These are phyloP conservation scores for Sialis lutaria DNA, from an alignment of 2,888 invertebrate genomes.

Conservation along the genomic window DNA sequence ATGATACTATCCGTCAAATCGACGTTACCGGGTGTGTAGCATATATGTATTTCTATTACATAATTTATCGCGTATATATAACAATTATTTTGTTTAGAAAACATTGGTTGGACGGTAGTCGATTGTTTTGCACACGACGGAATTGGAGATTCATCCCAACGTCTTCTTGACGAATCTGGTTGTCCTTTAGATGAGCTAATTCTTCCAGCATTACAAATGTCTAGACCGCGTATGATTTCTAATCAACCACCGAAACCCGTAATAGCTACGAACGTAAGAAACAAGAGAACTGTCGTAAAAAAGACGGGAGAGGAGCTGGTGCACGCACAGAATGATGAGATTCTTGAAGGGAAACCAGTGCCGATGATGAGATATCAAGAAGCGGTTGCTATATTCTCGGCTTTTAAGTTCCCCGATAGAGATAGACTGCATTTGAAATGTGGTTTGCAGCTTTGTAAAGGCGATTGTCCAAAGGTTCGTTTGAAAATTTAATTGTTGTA, in stretches of 20 bases:
- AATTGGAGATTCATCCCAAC: conserved; percentile 55
- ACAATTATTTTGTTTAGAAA: conserved; percentile 32
- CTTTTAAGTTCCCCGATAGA: conserved; percentile 69
- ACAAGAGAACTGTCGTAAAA: conserved; percentile 1
- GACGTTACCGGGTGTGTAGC: conserved; percentile 36
- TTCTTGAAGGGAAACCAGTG: neutral
- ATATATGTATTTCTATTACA: neutral
- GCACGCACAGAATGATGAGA: neutral
- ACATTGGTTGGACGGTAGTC: conserved; percentile 54
- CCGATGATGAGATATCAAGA: conserved; percentile 25
- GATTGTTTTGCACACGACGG: conserved; percentile 69
- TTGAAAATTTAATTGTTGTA: neutral
- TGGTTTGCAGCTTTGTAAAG: conserved; percentile 57
- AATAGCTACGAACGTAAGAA: neutral
- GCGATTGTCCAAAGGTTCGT: conserved; percentile 42
- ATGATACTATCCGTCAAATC: conserved; percentile 47
- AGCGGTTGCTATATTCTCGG: conserved; percentile 46
- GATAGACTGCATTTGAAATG: conserved; percentile 63
- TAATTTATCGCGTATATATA: neutral
- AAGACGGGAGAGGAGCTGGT: conserved; percentile 3
- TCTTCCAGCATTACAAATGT: conserved; percentile 33
- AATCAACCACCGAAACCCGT: conserved; percentile 11
- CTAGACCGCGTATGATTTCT: conserved; percentile 14
- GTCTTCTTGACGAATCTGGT: conserved; percentile 52
- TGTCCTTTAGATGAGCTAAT: conserved; percentile 55